These are phyloP conservation scores for Nyctalus aviator DNA, from an alignment of 2,797 vertebrate genomes.

Conservation along the genomic window DNA sequence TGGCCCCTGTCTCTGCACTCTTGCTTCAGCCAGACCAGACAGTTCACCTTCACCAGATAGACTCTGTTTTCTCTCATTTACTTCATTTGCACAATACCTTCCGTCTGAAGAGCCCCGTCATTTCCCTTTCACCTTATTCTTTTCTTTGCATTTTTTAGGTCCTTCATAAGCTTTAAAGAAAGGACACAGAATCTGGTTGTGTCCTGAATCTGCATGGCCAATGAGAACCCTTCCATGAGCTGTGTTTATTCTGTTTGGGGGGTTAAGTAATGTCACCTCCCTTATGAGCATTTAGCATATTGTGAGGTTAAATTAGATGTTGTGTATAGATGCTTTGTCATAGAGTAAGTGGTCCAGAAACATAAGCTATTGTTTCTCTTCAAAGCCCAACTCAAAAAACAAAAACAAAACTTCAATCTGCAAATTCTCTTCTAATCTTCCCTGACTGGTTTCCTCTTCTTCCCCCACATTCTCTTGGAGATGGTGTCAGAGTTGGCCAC, in stretches of 20 bases:
- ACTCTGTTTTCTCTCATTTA: not conserved
- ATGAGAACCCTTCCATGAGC: not conserved
- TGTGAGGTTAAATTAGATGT: not conserved
- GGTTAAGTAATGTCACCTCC: not conserved
- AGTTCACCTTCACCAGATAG: not conserved
- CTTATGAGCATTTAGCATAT: not conserved
- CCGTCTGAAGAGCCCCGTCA: not conserved
- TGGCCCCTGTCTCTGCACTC: rapidly evolving
- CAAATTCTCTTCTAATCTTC: not conserved
- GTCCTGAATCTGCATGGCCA: not conserved
- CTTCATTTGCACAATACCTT: not conserved
- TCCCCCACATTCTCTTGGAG: not conserved
- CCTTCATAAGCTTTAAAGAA: not conserved
- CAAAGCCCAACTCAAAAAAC: not conserved
- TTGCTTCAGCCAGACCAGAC: not conserved
- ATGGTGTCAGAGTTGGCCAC: not conserved
- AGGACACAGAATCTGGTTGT: not conserved
- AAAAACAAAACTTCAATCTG: not conserved
- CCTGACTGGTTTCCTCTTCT: not conserved
- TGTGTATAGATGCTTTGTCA: not conserved
- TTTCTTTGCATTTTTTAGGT: not conserved
- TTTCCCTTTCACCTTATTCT: not conserved
- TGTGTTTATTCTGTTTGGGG: not conserved
- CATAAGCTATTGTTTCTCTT: not conserved
- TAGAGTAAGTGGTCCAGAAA: not conserved